Conservation (phyloP, 37 sponge, comb jelly and placozoan species). For the Chondrosia reniformis region DNA sequence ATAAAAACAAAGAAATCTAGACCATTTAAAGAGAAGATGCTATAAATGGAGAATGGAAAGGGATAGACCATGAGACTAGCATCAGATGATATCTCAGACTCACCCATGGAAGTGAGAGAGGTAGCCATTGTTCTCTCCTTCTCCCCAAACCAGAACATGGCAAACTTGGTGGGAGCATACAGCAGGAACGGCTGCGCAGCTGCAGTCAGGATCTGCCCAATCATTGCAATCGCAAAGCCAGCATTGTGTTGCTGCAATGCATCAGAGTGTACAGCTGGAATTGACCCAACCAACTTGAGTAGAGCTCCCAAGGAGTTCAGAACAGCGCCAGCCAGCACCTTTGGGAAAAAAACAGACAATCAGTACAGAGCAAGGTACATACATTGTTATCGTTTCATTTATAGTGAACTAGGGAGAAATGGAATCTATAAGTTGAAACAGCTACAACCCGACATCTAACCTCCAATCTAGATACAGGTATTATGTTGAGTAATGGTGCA, state of each 20-base stretch:
- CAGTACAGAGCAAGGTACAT: too few species aligned
- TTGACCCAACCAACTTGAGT: constrained; percentile 47
- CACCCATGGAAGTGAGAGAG: constrained; percentile 52
- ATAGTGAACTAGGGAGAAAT: too few species aligned
- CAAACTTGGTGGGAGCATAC: constrained; percentile 78
- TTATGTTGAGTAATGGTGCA: too few species aligned
- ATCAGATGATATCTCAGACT: neutral
- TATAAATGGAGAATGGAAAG: neutral
- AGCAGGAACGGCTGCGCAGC: constrained; percentile 78
- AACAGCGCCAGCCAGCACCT: constrained; percentile 51
- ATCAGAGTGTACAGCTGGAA: constrained; percentile 9
- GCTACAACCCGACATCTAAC: neutral
- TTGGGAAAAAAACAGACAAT: neutral
- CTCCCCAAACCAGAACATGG: constrained; percentile 77
- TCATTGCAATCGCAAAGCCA: constrained; percentile 52
- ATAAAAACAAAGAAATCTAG: neutral
- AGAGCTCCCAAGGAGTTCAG: constrained; percentile 59
- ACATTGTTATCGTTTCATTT: too few species aligned
- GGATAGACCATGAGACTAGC: neutral
- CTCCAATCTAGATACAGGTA: neutral
- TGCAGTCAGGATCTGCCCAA: constrained; percentile 69
- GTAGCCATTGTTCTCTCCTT: constrained; percentile 68
- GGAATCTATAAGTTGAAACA: too few species aligned
- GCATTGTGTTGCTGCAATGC: constrained; percentile 28
- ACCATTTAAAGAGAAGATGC: neutral